Conservation (phyloP, 2,113 vertebrate species). For the Phylloscopus whistleri region DNA sequence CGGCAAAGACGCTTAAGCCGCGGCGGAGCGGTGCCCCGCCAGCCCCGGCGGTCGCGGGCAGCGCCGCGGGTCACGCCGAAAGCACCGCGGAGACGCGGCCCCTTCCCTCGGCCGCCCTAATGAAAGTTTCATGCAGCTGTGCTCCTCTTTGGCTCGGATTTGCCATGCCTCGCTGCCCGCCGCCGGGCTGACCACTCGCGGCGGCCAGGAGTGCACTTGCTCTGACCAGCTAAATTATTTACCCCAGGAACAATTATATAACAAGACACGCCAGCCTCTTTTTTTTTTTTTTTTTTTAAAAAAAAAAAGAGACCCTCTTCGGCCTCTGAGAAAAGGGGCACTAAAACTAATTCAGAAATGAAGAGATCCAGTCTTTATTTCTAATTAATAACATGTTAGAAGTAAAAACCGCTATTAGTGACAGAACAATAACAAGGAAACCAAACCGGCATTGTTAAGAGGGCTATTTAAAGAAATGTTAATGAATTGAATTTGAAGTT, state of each 20-base stretch:
- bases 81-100: background rate
- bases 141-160: constrained; percentile 64
- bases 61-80: constrained; percentile 68
- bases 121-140: constrained; percentile 69
- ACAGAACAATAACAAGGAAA: constrained; percentile 63
- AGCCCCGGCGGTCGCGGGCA: constrained; percentile 46
- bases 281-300: too few species aligned
- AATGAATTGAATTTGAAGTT: constrained; percentile 73
- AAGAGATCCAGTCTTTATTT: constrained; percentile 64
- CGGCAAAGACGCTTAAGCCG: constrained; percentile 47
- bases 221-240: constrained; percentile 77
- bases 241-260: constrained; percentile 68
- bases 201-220: constrained; percentile 30
- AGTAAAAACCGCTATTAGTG: constrained; percentile 69
- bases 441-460: constrained; percentile 60
- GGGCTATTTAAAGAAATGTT: constrained; percentile 75
- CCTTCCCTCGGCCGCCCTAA: constrained; percentile 57
- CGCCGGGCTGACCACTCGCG: constrained; percentile 51
- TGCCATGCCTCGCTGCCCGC: constrained; percentile 50
- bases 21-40: constrained; percentile 24
- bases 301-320: background rate
- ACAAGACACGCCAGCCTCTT: background rate
- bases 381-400: constrained; percentile 78
- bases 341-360: constrained; percentile 55
- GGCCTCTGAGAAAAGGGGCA: constrained; percentile 10